Conservation (phyloP, 2,797 vertebrate genomes). For the Sorex maritimensis region DNA sequence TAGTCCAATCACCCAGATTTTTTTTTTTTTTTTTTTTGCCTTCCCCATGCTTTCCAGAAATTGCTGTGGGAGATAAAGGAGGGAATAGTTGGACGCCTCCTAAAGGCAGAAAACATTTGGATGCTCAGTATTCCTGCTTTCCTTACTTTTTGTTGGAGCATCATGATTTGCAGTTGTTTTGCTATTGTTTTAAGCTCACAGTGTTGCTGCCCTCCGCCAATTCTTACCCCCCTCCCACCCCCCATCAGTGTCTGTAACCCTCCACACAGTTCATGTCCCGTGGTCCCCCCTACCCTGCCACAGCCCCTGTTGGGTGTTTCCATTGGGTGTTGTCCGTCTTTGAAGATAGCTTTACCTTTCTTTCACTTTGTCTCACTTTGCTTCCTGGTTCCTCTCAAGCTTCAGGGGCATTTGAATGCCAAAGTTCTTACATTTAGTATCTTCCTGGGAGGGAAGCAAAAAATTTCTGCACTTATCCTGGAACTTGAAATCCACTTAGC, state of each 20-base stretch:
- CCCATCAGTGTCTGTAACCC: too few species aligned
- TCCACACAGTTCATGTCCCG: too few species aligned
- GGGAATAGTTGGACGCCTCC: neutral
- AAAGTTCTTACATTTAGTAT: neutral
- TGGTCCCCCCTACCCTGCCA: too few species aligned
- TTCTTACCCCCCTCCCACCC: too few species aligned
- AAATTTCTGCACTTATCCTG: conserved; percentile 47
- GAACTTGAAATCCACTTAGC: conserved; percentile 23
- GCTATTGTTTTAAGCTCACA: too few species aligned
- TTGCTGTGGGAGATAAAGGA: neutral
- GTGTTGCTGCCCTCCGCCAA: too few species aligned
- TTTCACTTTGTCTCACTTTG: neutral
- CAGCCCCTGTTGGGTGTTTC: too few species aligned
- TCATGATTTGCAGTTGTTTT: too few species aligned
- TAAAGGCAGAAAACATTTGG: neutral
- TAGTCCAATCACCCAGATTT: conserved; percentile 47
- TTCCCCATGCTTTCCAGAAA: conserved; percentile 6
- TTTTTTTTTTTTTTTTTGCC: neutral
- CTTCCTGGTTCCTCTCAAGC: neutral
- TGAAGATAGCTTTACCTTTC: neutral
- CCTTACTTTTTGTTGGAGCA: neutral
- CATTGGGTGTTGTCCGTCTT: too few species aligned
- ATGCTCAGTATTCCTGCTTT: neutral
- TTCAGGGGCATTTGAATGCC: neutral
- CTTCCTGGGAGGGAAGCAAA: conserved; percentile 33